Conservation (phyloP, 2,888 invertebrate genomes). For the Diploptera punctata region DNA sequence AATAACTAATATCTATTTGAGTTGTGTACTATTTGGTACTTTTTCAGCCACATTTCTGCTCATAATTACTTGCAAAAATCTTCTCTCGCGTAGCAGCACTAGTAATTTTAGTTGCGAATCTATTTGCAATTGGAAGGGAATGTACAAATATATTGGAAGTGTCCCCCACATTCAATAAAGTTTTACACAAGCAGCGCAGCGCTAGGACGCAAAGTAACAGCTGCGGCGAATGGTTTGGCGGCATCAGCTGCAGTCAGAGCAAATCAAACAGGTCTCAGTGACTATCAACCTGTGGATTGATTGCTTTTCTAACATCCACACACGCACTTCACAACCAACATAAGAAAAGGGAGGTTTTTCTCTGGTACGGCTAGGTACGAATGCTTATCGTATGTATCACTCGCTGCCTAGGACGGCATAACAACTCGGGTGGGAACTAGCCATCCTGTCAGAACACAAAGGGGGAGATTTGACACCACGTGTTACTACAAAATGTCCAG, state of each 20-base stretch:
- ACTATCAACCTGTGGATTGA: slow-evolving; percentile 39
- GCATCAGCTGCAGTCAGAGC: slow-evolving; percentile 30
- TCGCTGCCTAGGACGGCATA: slow-evolving; percentile 1
- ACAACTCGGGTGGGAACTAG: background rate
- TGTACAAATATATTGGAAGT: slow-evolving; percentile 17
- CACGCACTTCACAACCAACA: slow-evolving; percentile 10
- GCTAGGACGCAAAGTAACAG: slow-evolving; percentile 21
- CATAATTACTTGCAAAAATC: too few relatives aligned
- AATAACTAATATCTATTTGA: too few relatives aligned
- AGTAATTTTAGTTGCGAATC: too few relatives aligned
- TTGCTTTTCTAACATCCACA: slow-evolving; percentile 16
- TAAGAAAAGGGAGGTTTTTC: slow-evolving; percentile 5
- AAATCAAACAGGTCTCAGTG: slow-evolving; percentile 38
- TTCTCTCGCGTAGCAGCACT: too few relatives aligned
- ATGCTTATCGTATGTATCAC: background rate
- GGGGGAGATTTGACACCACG: background rate
- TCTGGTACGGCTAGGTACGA: slow-evolving; percentile 8
- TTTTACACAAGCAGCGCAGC: background rate
- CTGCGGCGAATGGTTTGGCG: slow-evolving; percentile 29
- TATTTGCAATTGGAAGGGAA: background rate
- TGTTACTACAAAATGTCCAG: too few relatives aligned
- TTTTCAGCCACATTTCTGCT: too few relatives aligned
- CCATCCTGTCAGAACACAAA: background rate
- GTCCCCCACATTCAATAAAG: slow-evolving; percentile 17
- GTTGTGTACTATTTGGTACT: too few relatives aligned